Evolutionary conservation across 1,140 invertebrate genomes (phyloP).

Genomic region (Wiebesia pumilae): DNA sequence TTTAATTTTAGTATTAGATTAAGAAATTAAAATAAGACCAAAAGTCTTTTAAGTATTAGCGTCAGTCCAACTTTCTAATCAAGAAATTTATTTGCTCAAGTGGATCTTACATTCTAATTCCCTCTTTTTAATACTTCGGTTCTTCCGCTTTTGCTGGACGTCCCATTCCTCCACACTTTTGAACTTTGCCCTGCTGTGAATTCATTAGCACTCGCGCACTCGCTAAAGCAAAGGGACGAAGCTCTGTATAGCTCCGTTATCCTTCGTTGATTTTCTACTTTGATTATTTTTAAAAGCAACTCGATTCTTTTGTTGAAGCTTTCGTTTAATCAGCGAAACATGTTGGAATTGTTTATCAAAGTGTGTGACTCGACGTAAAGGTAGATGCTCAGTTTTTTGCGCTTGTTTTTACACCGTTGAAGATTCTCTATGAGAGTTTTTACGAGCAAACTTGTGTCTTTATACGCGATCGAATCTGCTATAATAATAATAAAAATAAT

Average conservation of each 20-base stretch:
- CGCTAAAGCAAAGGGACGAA: not conserved
- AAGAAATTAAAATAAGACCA: not conserved
- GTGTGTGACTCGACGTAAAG: not conserved
- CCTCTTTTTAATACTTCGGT: not conserved
- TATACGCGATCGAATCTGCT: not conserved
- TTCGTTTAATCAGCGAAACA: conserved; percentile 16
- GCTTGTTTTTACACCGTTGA: not conserved
- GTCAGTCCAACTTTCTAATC: not conserved
- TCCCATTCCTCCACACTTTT: not conserved
- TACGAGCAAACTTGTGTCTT: not conserved
- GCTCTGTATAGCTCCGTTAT: not conserved
- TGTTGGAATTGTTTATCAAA: conserved; percentile 26
- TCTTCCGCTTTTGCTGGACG: not conserved
- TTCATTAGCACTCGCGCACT: conserved; percentile 12
- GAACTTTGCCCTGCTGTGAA: not conserved
- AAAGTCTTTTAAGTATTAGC: conserved; percentile 18
- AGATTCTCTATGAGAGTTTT: not conserved
- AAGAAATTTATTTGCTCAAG: not conserved
- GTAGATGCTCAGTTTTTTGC: not conserved
- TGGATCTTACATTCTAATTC: not conserved
- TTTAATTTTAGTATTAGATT: too few species aligned
- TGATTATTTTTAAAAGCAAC: conserved; percentile 2
- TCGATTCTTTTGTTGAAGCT: not conserved
- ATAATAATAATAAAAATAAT: not conserved
- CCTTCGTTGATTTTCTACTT: conserved; percentile 11